phyloP scores from a whole-genome alignment of 2,113 vertebrate genomes.

The Helogale parvula region DNA sequence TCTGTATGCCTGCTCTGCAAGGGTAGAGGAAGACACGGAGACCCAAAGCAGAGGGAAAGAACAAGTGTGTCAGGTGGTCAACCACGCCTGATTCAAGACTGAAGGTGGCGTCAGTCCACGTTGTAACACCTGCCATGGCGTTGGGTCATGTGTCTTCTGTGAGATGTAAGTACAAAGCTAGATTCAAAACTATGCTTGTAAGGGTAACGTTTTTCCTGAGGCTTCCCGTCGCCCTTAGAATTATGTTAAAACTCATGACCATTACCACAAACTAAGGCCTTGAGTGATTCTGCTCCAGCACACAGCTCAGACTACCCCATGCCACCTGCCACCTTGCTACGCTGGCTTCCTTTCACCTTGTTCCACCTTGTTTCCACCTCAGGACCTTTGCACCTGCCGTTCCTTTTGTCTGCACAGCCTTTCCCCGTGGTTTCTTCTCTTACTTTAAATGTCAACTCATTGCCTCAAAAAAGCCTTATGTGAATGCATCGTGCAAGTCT shows the following conservation, averaged over 20 bases:
- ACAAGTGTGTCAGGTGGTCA: no score
- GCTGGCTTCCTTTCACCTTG: no score
- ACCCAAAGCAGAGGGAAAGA: background rate
- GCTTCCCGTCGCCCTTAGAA: background rate
- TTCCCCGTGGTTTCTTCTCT: background rate
- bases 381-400: background rate
- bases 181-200: background rate
- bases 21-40: background rate
- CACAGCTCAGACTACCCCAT: no score
- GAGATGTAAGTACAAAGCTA: no score
- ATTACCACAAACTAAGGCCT: background rate
- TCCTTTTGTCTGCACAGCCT: background rate
- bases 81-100: no score
- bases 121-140: rapidly evolving
- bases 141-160: no score
- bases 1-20: background rate
- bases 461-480: background rate
- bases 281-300: background rate
- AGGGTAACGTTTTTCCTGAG: background rate
- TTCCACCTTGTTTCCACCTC: background rate
- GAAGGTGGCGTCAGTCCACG: background rate
- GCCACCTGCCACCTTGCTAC: background rate
- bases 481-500: background rate
- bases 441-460: background rate
- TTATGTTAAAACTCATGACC: background rate